Conservation (phyloP, 2,113 vertebrate genomes). For the Toxostoma redivivum region DNA sequence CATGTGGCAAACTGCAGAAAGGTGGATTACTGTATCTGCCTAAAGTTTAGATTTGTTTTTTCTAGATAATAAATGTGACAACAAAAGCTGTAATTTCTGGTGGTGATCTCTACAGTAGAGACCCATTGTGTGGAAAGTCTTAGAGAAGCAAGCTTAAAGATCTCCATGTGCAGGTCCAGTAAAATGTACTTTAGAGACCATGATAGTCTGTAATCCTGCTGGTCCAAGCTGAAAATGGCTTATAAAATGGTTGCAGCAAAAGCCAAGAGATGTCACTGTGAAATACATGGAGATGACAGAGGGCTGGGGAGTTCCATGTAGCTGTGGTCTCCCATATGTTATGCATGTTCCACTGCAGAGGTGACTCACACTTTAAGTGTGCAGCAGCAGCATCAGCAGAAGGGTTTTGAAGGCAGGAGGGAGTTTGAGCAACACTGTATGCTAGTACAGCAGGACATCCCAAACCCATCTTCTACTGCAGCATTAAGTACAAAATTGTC, state of each 20-base stretch:
- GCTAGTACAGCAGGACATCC: not conserved
- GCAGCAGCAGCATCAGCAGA: not conserved
- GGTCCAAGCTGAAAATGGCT: not conserved
- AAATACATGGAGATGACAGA: not conserved
- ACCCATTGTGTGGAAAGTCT: not conserved
- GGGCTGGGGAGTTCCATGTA: not conserved
- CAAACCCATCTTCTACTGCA: not conserved
- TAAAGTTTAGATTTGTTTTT: not conserved
- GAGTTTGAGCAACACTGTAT: not conserved
- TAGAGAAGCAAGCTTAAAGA: not conserved
- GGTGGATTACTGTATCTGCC: not conserved
- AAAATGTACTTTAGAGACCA: not conserved
- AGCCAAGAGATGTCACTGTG: not conserved
- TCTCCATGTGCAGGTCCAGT: not conserved
- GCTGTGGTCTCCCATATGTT: fast-evolving
- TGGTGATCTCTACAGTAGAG: not conserved
- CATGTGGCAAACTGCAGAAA: not conserved
- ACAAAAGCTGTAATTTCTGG: not conserved
- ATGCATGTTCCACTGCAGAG: fast-evolving
- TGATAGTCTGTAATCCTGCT: not conserved
- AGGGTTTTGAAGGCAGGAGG: not conserved
- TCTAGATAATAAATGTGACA: not conserved
- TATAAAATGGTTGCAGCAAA: not conserved
- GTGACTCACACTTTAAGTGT: not conserved
- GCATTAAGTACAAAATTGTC: not conserved